Evolutionary conservation across 2,888 invertebrate genomes (phyloP).

Genomic region (Agrochola litura): DNA sequence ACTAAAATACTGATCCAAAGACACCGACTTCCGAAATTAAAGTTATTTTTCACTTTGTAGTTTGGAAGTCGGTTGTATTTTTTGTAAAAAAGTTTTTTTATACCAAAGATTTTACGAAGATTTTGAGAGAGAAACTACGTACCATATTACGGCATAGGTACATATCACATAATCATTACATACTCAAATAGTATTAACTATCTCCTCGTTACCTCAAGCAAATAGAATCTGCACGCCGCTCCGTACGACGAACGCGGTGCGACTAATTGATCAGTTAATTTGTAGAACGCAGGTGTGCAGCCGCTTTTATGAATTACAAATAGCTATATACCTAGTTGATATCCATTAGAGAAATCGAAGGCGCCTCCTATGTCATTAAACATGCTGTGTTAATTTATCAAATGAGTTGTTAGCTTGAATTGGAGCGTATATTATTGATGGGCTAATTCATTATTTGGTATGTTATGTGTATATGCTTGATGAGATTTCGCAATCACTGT

Average conservation of each 20-base stretch:
- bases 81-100: no score
- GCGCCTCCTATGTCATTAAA: slow-evolving; percentile 21
- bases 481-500: slow-evolving; percentile 10
- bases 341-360: slow-evolving; percentile 63
- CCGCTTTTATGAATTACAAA: slow-evolving; percentile 78
- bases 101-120: neutral
- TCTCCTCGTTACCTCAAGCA: slow-evolving; percentile 71
- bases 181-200: slow-evolving; percentile 68
- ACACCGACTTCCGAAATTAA: no score
- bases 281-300: slow-evolving; percentile 74
- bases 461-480: neutral
- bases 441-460: slow-evolving; percentile 25
- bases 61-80: no score
- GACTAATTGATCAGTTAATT: slow-evolving; percentile 84
- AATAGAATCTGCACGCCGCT: slow-evolving; percentile 69
- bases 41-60: no score
- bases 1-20: no score
- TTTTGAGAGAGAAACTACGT: neutral
- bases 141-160: slow-evolving; percentile 6
- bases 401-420: slow-evolving; percentile 42
- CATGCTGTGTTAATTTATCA: slow-evolving; percentile 47
- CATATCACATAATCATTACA: slow-evolving; percentile 44
- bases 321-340: slow-evolving; percentile 65
- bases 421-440: slow-evolving; percentile 33
- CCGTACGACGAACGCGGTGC: slow-evolving; percentile 72